Conservation (phyloP, 2,797 vertebrate genomes). For the Morelia viridis region DNA sequence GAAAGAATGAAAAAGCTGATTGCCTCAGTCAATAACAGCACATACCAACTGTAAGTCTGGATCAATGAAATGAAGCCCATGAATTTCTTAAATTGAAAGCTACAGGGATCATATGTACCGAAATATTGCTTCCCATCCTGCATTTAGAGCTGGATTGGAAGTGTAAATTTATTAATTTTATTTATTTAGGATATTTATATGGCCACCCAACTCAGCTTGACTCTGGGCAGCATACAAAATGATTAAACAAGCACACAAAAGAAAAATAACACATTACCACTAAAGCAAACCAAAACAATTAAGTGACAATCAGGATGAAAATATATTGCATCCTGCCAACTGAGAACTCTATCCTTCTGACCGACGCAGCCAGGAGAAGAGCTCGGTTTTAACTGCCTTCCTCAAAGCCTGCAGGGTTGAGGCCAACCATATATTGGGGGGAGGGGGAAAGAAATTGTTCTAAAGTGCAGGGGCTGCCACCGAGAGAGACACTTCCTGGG, state of each 20-base stretch:
- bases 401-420: background rate
- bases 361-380: background rate
- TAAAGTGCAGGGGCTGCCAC: background rate
- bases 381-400: background rate
- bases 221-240: background rate
- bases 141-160: constrained; percentile 40
- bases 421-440: background rate
- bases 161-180: constrained; percentile 2
- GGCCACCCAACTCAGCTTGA: background rate
- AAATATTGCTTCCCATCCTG: background rate
- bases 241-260: background rate
- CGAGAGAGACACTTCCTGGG: background rate
- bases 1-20: background rate
- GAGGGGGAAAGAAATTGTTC: background rate
- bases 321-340: background rate
- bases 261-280: background rate
- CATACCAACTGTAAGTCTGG: background rate
- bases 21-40: background rate
- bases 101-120: background rate
- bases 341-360: background rate
- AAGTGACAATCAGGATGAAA: background rate
- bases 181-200: background rate
- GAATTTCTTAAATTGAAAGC: background rate
- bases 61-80: background rate
- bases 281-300: background rate